phyloP scores from a whole-genome alignment of 1,140 invertebrate genomes.

The Aporrectodea caliginosa region DNA sequence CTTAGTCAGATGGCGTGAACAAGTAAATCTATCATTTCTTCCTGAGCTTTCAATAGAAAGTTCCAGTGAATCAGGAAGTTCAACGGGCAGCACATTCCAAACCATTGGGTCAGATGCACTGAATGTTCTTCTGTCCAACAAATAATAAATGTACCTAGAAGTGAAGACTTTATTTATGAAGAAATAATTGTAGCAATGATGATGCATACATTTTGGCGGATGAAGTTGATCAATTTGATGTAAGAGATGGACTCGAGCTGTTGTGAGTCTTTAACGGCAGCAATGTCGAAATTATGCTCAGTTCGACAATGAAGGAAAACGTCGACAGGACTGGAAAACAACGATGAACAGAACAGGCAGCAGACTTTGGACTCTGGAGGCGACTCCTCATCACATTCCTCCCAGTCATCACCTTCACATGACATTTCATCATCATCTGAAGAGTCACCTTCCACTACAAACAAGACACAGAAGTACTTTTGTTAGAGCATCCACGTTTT shows the following conservation, averaged over 20 bases:
- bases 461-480: too few species aligned
- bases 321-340: background rate
- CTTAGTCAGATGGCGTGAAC: too few species aligned
- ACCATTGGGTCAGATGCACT: background rate
- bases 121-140: too few species aligned
- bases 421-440: background rate
- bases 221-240: background rate
- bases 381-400: background rate
- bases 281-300: background rate
- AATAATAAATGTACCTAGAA: background rate
- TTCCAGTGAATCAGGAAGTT: background rate
- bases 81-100: background rate
- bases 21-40: background rate
- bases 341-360: background rate
- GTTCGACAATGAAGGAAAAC: background rate
- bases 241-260: background rate
- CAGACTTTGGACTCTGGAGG: background rate
- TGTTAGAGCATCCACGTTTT: too few species aligned
- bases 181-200: background rate
- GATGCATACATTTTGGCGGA: background rate
- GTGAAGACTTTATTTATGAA: background rate
- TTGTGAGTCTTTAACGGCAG: background rate
- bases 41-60: background rate
- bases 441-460: background rate
- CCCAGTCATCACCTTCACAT: background rate